Percentiles rank a stretch among this genome's conserved stretches.
These are phyloP conservation scores for Meloe dianella DNA, from an alignment of 2,888 invertebrate genomes.

Conservation along the genomic window DNA sequence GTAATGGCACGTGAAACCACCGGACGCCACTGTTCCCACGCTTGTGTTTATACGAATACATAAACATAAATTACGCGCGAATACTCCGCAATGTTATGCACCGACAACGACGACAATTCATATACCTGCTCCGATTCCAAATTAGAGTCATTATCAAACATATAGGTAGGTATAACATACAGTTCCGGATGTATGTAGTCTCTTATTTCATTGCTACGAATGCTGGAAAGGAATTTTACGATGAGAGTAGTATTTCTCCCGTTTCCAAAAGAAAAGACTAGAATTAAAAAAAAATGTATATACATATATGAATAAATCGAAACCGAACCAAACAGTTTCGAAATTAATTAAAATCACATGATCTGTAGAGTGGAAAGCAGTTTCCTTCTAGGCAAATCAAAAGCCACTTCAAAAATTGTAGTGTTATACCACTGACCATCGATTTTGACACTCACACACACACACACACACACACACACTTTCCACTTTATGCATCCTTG, in stretches of 20 bases:
- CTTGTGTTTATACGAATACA: slow-evolving; percentile 45
- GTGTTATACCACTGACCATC: too few species aligned
- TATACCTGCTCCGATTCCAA: slow-evolving; percentile 44
- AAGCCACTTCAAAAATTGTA: too few species aligned
- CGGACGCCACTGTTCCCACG: slow-evolving; percentile 46
- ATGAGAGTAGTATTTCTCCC: neutral
- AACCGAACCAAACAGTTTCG: too few species aligned
- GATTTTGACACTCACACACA: too few species aligned
- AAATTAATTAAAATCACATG: too few species aligned
- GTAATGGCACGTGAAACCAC: slow-evolving; percentile 44
- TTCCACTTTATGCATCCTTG: too few species aligned
- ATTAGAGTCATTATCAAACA: slow-evolving; percentile 45
- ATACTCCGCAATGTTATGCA: slow-evolving; percentile 45
- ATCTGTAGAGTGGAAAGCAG: too few species aligned
- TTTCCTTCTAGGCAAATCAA: too few species aligned
- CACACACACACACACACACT: too few species aligned
- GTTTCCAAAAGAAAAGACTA: too few species aligned
- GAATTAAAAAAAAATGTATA: too few species aligned
- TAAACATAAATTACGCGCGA: slow-evolving; percentile 50
- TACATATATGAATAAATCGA: too few species aligned
- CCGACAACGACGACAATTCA: slow-evolving; percentile 29
- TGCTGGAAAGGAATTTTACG: neutral
- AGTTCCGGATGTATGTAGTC: neutral
- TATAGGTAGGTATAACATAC: neutral
- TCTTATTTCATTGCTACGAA: neutral